Evolutionary conservation across 2,888 invertebrate genomes (phyloP).

Genomic region (Agelastica alni): DNA sequence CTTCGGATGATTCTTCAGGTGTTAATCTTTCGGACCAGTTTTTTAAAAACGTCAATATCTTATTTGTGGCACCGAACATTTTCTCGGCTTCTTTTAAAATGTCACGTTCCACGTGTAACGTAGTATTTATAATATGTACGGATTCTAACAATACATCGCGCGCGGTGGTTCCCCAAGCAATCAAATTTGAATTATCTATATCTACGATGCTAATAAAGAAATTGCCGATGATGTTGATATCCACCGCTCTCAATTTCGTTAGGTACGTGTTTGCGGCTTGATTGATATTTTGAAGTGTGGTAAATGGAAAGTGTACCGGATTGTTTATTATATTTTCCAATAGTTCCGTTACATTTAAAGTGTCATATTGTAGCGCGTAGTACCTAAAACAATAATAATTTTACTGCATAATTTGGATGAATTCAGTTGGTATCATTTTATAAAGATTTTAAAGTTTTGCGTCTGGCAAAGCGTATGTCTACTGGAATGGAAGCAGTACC

Average conservation of each 20-base stretch:
- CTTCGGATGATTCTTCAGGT: not conserved
- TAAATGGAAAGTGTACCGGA: not conserved
- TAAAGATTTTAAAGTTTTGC: too few species aligned
- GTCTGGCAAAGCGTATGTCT: too few species aligned
- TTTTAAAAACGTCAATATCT: not conserved
- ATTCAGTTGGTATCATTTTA: too few species aligned
- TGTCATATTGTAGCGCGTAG: constrained; percentile 6
- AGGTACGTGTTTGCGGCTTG: not conserved
- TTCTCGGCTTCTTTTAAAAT: not conserved
- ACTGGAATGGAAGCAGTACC: too few species aligned
- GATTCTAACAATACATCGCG: not conserved
- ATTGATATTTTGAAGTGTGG: constrained; percentile 2
- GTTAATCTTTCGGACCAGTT: not conserved
- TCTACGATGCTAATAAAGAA: constrained; percentile 4
- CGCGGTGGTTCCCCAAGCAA: not conserved
- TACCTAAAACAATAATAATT: too few species aligned
- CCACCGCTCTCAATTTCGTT: constrained; percentile 3
- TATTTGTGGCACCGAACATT: not conserved
- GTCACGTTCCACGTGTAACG: not conserved
- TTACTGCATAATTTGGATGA: too few species aligned
- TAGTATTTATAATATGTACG: not conserved
- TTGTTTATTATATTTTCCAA: constrained; percentile 5
- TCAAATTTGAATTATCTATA: constrained; percentile 8
- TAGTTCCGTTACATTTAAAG: constrained; percentile 15
- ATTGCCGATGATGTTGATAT: constrained; percentile 11